These are phyloP conservation scores for Neoniphon sammara DNA, from an alignment of 2,797 vertebrate species.

Conservation along the genomic window DNA sequence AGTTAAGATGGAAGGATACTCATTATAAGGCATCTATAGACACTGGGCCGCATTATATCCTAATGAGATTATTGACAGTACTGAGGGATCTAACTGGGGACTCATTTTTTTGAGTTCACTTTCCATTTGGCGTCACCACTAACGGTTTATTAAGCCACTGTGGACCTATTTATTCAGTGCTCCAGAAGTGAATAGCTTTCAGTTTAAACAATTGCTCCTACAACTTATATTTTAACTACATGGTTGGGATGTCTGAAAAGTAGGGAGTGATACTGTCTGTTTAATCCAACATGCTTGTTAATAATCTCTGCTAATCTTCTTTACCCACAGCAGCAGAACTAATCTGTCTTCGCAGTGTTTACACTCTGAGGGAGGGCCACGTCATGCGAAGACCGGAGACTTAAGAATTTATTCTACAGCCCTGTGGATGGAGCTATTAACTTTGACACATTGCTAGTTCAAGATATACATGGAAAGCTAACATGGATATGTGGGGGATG, in stretches of 20 bases:
- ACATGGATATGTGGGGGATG: conserved; percentile 23
- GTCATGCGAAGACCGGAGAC: conserved; percentile 58
- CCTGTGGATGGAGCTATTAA: conserved; percentile 58
- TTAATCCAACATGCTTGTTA: conserved; percentile 78
- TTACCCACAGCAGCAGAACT: conserved; percentile 75
- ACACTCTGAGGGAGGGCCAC: conserved; percentile 64
- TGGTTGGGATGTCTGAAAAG: conserved; percentile 44
- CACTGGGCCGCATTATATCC: background rate
- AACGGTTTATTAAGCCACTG: background rate
- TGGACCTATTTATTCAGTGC: background rate
- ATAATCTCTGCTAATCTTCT: conserved; percentile 82
- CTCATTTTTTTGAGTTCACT: background rate
- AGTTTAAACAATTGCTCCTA: conserved; percentile 37
- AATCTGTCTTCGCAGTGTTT: conserved; percentile 77
- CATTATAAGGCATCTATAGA: background rate
- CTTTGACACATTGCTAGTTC: conserved; percentile 45
- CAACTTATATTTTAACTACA: conserved; percentile 49
- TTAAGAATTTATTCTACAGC: conserved; percentile 64
- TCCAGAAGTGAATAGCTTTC: conserved; percentile 1
- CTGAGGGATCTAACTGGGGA: too few species aligned
- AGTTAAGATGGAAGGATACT: background rate
- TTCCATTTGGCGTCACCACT: background rate
- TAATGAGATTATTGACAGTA: background rate
- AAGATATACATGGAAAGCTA: conserved; percentile 55
- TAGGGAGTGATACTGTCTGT: conserved; percentile 66